Conservation (phyloP, 2,797 vertebrate genomes). For the Dromococcyx pavoninus region DNA sequence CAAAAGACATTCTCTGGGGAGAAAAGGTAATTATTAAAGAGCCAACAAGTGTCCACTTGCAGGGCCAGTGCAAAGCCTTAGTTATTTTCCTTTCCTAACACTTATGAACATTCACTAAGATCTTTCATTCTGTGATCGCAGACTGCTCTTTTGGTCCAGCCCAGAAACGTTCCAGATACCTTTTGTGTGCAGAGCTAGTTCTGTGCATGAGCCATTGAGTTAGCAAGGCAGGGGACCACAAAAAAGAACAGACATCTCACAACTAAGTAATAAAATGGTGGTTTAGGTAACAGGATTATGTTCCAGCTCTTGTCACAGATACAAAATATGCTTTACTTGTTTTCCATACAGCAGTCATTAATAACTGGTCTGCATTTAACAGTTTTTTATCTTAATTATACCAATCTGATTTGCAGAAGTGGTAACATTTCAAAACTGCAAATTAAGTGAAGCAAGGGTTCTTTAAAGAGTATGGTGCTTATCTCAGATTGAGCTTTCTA, state of each 20-base stretch:
- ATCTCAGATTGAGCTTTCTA: neutral
- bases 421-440: neutral
- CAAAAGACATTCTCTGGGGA: neutral
- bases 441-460: neutral
- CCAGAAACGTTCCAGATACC: fast-evolving
- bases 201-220: neutral
- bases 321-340: neutral
- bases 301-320: neutral
- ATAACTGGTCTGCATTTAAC: neutral
- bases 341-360: neutral
- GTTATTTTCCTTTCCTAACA: neutral
- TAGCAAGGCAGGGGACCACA: neutral
- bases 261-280: neutral
- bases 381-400: neutral
- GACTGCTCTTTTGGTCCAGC: neutral
- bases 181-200: neutral
- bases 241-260: neutral
- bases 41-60: neutral
- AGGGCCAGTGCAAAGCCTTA: neutral
- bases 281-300: neutral
- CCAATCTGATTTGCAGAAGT: neutral
- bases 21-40: neutral
- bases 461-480: neutral
- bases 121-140: neutral
- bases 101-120: fast-evolving